phyloP scores from a whole-genome alignment of 92 coral and sea anemone genomes.

The Palythoa heliodiscus region DNA sequence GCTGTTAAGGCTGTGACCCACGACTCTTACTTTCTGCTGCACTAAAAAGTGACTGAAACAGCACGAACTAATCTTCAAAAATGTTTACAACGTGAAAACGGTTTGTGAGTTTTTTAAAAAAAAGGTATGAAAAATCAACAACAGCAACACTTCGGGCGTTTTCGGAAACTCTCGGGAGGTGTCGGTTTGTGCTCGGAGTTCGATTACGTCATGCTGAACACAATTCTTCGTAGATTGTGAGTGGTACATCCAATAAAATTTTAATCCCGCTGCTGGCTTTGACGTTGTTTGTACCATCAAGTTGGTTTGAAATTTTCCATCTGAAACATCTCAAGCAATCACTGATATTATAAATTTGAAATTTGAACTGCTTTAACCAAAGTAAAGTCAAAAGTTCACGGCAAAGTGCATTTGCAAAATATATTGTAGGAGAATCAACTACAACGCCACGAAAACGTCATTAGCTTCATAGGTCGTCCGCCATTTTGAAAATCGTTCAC shows the following conservation, averaged over 20 bases:
- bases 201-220: constrained; percentile 73
- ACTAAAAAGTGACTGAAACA: background rate
- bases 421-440: constrained; percentile 17
- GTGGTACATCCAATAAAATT: constrained; percentile 70
- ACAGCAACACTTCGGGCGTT: constrained; percentile 14
- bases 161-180: constrained; percentile 64
- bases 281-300: constrained; percentile 92
- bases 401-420: constrained; percentile 49
- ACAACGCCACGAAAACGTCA: constrained; percentile 73
- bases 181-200: constrained; percentile 54
- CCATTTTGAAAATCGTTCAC: constrained; percentile 80
- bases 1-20: background rate
- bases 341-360: constrained; percentile 48
- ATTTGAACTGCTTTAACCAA: constrained; percentile 21
- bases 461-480: constrained; percentile 77
- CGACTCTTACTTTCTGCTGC: background rate
- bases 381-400: constrained; percentile 25
- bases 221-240: constrained; percentile 62
- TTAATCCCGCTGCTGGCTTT: constrained; percentile 94
- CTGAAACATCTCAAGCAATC: constrained; percentile 81
- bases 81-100: background rate
- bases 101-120: background rate
- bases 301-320: constrained; percentile 82
- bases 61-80: background rate
- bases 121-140: background rate